Evolutionary conservation across 2,113 vertebrate species (phyloP).

Genomic region (Oncorhynchus nerka): DNA sequence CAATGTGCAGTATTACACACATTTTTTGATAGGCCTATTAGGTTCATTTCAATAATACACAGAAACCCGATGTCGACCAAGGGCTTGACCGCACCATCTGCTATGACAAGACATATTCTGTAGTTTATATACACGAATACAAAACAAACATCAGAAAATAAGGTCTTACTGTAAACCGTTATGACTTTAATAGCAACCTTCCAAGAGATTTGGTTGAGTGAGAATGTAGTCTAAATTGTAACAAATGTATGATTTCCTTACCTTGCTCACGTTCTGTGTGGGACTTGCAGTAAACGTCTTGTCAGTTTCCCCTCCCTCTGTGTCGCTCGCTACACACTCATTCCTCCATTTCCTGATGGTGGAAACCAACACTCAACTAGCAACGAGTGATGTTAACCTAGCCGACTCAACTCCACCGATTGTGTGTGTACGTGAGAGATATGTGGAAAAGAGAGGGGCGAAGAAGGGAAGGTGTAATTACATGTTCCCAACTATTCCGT

Average conservation of each 20-base stretch:
- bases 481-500: too few species aligned
- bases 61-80: not conserved
- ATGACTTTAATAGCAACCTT: not conserved
- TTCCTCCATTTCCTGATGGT: slow-evolving; percentile 49
- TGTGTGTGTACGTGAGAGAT: too few species aligned
- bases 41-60: not conserved
- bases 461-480: too few species aligned
- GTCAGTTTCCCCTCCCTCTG: slow-evolving; percentile 35
- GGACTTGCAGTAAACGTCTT: slow-evolving; percentile 1
- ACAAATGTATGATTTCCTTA: not conserved
- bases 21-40: not conserved
- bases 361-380: slow-evolving; percentile 1
- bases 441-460: too few species aligned
- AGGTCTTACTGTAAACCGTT: not conserved
- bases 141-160: too few species aligned
- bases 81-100: not conserved
- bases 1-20: not conserved
- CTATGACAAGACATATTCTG: not conserved
- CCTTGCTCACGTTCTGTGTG: not conserved
- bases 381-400: not conserved
- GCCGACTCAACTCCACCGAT: not conserved
- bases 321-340: not conserved
- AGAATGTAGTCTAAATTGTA: not conserved
- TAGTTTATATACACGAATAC: not conserved
- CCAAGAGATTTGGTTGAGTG: not conserved